These are phyloP conservation scores for Steatornis caripensis DNA, from an alignment of 2,113 vertebrate species.

Conservation along the genomic window DNA sequence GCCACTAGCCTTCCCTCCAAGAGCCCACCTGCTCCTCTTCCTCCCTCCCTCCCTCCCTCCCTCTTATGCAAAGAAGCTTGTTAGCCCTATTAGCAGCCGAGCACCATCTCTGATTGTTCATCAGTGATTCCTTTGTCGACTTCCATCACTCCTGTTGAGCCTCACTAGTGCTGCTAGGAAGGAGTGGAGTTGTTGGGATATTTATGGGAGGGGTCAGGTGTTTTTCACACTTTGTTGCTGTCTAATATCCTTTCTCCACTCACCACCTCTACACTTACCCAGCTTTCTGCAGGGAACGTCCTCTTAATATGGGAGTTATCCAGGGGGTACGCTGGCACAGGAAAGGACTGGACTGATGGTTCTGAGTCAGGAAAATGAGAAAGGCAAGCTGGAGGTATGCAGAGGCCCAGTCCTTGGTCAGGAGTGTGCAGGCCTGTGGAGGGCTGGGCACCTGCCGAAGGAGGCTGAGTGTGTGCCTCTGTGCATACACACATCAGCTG, in stretches of 20 bases:
- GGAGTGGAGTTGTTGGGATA: neutral
- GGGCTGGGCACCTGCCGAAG: neutral
- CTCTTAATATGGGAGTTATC: neutral
- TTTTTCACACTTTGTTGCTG: neutral
- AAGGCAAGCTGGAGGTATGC: neutral
- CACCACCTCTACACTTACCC: neutral
- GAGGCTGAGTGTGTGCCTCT: neutral
- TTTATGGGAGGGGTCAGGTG: slow-evolving; percentile 22
- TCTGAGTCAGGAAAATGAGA: neutral
- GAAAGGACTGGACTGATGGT: neutral
- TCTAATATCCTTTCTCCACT: neutral
- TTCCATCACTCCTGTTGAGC: slow-evolving; percentile 27
- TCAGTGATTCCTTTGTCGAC: slow-evolving; percentile 30
- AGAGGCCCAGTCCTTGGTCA: neutral
- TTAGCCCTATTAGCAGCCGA: neutral
- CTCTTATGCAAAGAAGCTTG: slow-evolving; percentile 25
- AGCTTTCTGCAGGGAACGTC: neutral
- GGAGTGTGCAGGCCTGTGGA: neutral
- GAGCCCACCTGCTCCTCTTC: neutral
- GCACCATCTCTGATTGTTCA: slow-evolving; percentile 49
- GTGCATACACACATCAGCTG: neutral
- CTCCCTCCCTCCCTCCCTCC: neutral
- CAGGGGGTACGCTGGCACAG: neutral
- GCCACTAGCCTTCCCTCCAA: neutral
- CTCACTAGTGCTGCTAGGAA: slow-evolving; percentile 41